Conservation (phyloP, 2,113 vertebrate species). For the Neotoma lepida region DNA sequence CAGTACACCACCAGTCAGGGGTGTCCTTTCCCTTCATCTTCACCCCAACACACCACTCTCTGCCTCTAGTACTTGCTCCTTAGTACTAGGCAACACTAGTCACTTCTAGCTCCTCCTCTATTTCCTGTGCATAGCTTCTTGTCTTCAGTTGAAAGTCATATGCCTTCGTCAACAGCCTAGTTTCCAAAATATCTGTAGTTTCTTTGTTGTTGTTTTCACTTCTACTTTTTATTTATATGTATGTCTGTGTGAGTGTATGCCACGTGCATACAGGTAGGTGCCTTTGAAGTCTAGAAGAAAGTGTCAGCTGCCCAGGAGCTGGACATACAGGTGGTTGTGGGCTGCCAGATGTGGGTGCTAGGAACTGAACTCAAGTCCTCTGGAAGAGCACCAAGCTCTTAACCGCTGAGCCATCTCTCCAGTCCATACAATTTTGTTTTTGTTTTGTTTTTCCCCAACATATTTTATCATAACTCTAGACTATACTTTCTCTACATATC, state of each 20-base stretch:
- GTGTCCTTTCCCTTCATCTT: no score
- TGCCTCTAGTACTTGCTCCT: background rate
- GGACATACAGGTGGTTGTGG: background rate
- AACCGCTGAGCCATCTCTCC: background rate
- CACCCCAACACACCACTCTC: background rate
- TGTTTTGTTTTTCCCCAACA: background rate
- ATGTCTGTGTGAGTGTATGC: background rate
- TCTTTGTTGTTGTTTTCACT: background rate
- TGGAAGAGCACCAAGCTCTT: background rate
- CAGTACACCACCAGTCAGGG: rapidly evolving
- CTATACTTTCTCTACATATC: background rate
- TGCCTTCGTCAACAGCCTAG: background rate
- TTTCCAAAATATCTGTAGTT: background rate
- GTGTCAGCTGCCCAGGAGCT: background rate
- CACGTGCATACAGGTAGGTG: background rate
- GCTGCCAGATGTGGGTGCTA: background rate
- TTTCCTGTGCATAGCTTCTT: background rate
- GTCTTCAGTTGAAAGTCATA: background rate
- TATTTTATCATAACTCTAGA: conserved; percentile 27
- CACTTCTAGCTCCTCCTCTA: background rate
- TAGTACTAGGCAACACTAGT: background rate
- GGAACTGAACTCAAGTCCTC: background rate
- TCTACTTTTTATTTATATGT: background rate
- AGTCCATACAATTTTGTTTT: background rate
- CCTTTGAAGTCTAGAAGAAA: background rate